Evolutionary conservation across 2,113 vertebrate genomes (phyloP).

Genomic region (Paramormyrops kingsleyae): DNA sequence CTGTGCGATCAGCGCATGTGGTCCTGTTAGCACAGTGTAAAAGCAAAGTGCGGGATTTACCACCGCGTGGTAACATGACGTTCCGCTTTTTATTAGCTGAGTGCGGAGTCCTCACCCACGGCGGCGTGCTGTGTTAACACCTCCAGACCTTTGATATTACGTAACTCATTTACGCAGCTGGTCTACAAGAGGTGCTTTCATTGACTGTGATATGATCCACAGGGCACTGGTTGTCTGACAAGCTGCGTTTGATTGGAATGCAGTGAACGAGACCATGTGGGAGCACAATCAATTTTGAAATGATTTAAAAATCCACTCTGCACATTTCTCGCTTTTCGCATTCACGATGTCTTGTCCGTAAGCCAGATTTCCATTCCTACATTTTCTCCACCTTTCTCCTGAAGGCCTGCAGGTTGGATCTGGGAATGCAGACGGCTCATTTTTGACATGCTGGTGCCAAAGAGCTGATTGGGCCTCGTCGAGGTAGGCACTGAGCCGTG

Average conservation of each 20-base stretch:
- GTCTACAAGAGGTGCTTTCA: neutral
- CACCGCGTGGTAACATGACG: neutral
- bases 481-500: neutral
- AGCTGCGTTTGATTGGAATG: neutral
- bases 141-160: neutral
- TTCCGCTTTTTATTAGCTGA: neutral
- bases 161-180: constrained; percentile 5
- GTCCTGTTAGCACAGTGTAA: neutral
- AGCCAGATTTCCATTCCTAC: neutral
- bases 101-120: neutral
- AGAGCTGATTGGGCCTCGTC: neutral
- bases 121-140: neutral
- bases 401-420: neutral
- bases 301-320: neutral
- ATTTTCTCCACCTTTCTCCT: neutral
- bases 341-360: neutral
- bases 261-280: too few relatives aligned
- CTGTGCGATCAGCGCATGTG: neutral
- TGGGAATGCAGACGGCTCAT: neutral
- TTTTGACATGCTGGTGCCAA: neutral
- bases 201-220: neutral
- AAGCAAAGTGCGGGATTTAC: neutral
- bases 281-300: constrained; percentile 1
- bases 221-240: neutral
- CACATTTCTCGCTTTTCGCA: neutral